Conservation (phyloP, 2,113 vertebrate genomes). For the Pavo muticus region DNA sequence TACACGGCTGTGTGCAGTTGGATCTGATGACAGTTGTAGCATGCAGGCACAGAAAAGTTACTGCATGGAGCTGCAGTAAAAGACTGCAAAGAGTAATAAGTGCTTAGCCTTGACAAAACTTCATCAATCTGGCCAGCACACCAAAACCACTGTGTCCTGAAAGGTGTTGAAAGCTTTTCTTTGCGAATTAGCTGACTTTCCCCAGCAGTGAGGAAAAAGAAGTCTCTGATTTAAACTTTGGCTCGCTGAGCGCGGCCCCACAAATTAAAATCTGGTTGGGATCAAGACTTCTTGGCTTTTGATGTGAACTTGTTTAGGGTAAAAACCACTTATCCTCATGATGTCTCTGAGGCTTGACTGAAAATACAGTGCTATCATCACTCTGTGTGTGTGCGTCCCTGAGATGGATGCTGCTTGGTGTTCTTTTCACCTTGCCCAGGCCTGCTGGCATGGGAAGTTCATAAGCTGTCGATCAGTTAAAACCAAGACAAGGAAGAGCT, state of each 20-base stretch:
- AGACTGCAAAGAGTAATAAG: not conserved
- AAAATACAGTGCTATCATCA: rapidly evolving
- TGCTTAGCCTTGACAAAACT: not conserved
- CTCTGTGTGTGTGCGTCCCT: not conserved
- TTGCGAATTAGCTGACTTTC: not conserved
- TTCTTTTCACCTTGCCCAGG: not conserved
- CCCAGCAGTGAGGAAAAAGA: not conserved
- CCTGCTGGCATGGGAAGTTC: not conserved
- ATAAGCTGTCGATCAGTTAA: not conserved
- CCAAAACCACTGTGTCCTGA: not conserved
- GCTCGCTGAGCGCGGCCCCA: not conserved
- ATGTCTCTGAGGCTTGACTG: not conserved
- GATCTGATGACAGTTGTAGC: not conserved
- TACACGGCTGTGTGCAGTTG: not conserved
- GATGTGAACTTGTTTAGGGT: not conserved
- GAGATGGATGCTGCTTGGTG: rapidly evolving
- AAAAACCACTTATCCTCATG: rapidly evolving
- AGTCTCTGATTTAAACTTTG: not conserved
- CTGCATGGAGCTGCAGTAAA: not conserved
- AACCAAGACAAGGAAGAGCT: not conserved
- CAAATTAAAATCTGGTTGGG: not conserved
- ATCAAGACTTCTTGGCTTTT: not conserved
- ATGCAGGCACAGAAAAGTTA: not conserved
- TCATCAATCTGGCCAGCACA: rapidly evolving
- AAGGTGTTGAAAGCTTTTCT: not conserved